These are phyloP conservation scores for Ianthella basta DNA, from an alignment of 37 sponge, comb jelly and placozoan species.

Conservation along the genomic window DNA sequence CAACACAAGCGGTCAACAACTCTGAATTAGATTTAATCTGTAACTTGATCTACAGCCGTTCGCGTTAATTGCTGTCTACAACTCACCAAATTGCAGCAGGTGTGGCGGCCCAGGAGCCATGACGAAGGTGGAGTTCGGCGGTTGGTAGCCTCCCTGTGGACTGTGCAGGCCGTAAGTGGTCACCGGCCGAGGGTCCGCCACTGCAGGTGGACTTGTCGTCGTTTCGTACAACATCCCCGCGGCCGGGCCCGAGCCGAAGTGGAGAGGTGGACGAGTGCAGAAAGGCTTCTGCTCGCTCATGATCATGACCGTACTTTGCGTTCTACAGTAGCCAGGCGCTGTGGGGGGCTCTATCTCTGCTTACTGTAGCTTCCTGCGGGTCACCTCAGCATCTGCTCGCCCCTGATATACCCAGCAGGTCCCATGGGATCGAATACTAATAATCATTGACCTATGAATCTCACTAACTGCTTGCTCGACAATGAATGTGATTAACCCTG, in stretches of 20 bases:
- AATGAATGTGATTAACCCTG: slow-evolving; percentile 26
- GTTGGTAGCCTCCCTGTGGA: neutral
- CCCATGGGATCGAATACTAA: slow-evolving; percentile 26
- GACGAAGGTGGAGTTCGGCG: slow-evolving; percentile 45
- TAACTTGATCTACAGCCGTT: no score
- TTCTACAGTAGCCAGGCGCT: no score
- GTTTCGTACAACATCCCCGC: neutral
- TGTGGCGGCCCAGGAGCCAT: slow-evolving; percentile 53
- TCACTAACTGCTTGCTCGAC: neutral
- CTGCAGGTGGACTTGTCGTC: neutral
- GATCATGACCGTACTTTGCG: slow-evolving; percentile 4
- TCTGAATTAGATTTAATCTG: no score
- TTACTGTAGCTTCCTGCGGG: neutral
- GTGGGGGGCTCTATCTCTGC: no score
- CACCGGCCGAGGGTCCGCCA: neutral
- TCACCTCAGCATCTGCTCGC: neutral
- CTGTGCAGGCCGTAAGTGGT: slow-evolving; percentile 11
- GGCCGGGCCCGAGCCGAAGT: neutral
- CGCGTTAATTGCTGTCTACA: neutral
- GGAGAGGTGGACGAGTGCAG: neutral
- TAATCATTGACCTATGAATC: slow-evolving; percentile 27
- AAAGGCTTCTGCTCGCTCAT: slow-evolving; percentile 34
- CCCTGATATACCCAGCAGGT: slow-evolving; percentile 11
- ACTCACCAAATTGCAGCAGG: slow-evolving; percentile 60
- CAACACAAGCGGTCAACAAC: neutral